These are phyloP conservation scores for Drosophila austrosaltans DNA, from an alignment of 2,888 invertebrate genomes.

Conservation along the genomic window DNA sequence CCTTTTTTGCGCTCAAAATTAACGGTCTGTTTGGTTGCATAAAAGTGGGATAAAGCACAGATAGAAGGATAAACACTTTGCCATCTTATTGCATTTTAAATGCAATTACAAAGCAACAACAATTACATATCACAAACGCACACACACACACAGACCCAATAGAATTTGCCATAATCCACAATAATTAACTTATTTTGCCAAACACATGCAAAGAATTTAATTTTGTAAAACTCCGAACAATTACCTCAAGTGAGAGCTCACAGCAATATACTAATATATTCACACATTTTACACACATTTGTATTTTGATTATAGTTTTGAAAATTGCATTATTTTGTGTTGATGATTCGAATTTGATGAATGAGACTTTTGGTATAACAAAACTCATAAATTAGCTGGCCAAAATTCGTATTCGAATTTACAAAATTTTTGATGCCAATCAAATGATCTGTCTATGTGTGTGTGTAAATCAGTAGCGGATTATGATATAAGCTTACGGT, in stretches of 20 bases:
- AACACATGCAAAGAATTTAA: constrained; percentile 11
- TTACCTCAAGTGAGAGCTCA: constrained; percentile 1
- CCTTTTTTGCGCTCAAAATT: constrained; percentile 52
- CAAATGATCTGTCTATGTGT: constrained; percentile 44
- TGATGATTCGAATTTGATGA: constrained; percentile 19
- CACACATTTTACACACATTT: neutral
- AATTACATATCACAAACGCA: constrained; percentile 49
- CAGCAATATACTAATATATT: neutral
- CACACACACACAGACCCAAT: neutral
- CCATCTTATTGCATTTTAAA: constrained; percentile 52
- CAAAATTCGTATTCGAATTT: constrained; percentile 28
- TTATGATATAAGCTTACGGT: neutral
- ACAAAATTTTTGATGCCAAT: constrained; percentile 47
- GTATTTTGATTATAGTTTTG: constrained; percentile 24
- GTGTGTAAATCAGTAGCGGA: constrained; percentile 28
- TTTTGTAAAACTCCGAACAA: constrained; percentile 8
- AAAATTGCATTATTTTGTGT: constrained; percentile 23
- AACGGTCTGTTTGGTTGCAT: constrained; percentile 57
- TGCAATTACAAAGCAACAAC: constrained; percentile 42
- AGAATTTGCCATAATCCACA: constrained; percentile 33
- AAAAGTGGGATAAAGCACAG: constrained; percentile 23
- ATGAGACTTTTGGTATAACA: constrained; percentile 17
- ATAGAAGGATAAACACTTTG: constrained; percentile 10
- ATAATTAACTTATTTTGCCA: constrained; percentile 42
- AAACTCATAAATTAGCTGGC: constrained; percentile 37